Percentiles rank a stretch among this genome's conserved stretches.
Evolutionary conservation across 2,113 vertebrate species (phyloP).

Genomic region (Caretta caretta): DNA sequence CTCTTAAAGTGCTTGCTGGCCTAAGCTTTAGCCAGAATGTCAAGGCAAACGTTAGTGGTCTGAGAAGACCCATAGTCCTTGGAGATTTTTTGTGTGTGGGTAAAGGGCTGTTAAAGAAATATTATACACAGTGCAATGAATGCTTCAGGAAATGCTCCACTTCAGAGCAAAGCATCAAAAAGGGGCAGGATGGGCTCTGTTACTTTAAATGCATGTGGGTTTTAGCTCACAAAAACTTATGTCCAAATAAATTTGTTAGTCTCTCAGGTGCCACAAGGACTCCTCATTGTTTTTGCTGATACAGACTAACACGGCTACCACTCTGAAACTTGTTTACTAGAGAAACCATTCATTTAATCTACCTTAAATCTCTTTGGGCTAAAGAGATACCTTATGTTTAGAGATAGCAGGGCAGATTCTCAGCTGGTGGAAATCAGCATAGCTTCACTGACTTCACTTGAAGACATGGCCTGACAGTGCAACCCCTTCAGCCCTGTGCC

Average conservation of each 20-base stretch:
- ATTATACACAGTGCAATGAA: neutral
- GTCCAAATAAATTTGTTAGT: too few species aligned
- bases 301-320: too few species aligned
- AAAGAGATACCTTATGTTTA: conserved; percentile 52
- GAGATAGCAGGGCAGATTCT: conserved; percentile 47
- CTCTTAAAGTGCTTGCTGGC: conserved; percentile 31
- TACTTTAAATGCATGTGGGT: conserved; percentile 8
- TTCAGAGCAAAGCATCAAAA: conserved; percentile 61
- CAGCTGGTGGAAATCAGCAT: conserved; percentile 40
- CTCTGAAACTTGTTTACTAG: too few species aligned
- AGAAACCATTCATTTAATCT: neutral
- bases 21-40: conserved; percentile 57
- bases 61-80: conserved; percentile 30
- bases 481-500: neutral
- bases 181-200: conserved; percentile 37
- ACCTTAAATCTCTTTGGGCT: conserved; percentile 44
- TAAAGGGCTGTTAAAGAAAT: neutral
- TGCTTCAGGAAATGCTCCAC: conserved; percentile 45
- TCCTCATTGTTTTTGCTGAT: too few species aligned
- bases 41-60: conserved; percentile 51
- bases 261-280: too few species aligned
- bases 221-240: too few species aligned
- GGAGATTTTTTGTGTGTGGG: neutral
- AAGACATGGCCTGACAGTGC: neutral
- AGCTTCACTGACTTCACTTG: conserved; percentile 34